Evolutionary conservation across 2,113 vertebrate genomes (phyloP), one percentile per base, ranked within the genome.

Genomic region (Bubo bubo): DNA sequence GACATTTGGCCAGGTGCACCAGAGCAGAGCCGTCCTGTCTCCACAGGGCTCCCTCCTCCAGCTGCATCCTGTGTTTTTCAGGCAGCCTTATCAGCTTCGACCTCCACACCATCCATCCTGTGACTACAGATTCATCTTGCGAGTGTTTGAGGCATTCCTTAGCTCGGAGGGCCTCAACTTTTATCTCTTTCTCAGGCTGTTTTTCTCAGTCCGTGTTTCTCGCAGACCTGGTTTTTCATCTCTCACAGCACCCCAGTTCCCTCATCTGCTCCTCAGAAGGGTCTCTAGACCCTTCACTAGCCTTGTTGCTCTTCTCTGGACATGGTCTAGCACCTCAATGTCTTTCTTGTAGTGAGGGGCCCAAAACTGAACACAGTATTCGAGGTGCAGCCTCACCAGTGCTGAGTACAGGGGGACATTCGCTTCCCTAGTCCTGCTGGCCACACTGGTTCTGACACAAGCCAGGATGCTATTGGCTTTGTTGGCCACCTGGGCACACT

Each of bases 361-460:
- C 41, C 37, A 32, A n/a, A 92, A 28, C 22, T 8, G 21, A 41
- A 62, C 67, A 50, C 3, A 10, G 14, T 0, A 8, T 1, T 72
- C 0, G 1, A 77, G 27, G 5, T 55, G n/a, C 2, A 1, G 9
- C 30, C 53, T 73, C 24, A 15, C 11, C 15, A 45, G 10, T 5
- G 24, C 16, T 0, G 0, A 50, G 27, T 23, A 24, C 17, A 53
- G 43, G 30, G 39, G 9, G 0, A 39, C 0, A 1, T 14, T 30
- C 37, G 10, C 43, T 4, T 18, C 23, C 8, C 35, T n/a, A 0
- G 4, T 39, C 12, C 26, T 71, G 60, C 13, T 37, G 22, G 12
- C 12, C 66, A 26, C 6, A 3, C 17, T 60, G 1, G 15, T 70
- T 9, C 45, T 47, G 59, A 18, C 55, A 24, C 4, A n/a, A 1